Base-by-base conservation (phyloP, 2,888 invertebrate species). In the Zygothrica quintamaculata region DNA sequence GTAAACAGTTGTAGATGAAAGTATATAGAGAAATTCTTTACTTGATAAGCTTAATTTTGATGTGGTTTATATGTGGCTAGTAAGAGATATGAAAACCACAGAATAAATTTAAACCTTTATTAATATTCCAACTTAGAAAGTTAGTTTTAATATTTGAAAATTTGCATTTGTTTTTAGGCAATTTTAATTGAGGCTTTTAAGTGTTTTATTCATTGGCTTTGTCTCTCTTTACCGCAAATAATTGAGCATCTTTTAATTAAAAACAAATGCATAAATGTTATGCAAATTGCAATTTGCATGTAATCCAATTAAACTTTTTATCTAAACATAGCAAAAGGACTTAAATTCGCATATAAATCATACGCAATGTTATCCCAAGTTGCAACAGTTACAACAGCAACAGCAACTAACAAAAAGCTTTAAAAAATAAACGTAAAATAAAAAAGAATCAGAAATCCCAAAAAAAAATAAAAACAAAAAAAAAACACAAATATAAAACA, bases 271-370 rank as follows among this genome's bases (percentile, higher is more conserved):
- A 65, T 57, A 47, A 75, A 65, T 64, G 51, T 29, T 55, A 37
- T 39, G 47, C 56, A 26, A 39, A 13, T 33, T 46, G 39, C 52
- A 64, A 79, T 69, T 86, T 86, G 66, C 80, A 67, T 79, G 77
- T 50, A 86, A 86, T 76, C 84, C 84, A 86, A 80, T 80, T 80
- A 70, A 86, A 80, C 69, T 80, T 80, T 69, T 80, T 68, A 78
- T 85, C 72, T 46, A 47, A n/a, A 33, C 33, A 22, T 26, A 11
- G 5, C 9, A n/a, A 3, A n/a, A 40, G 18, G 3, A 40, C 22
- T 12, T 18, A 3, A 11, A 7, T 36, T 39, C 12, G 6, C 16
- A 70, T 55, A 73, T 84, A 73, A 84, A 84, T 84, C 77, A 86
- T 76, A 84, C 87, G 80, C 80, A 76, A 65, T 53, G 80, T 77